A percentile compares a stretch with the other conserved stretches of the same genome.
phyloP scores from a whole-genome alignment of 2,113 vertebrate species.

The Empidonax alnorum region DNA sequence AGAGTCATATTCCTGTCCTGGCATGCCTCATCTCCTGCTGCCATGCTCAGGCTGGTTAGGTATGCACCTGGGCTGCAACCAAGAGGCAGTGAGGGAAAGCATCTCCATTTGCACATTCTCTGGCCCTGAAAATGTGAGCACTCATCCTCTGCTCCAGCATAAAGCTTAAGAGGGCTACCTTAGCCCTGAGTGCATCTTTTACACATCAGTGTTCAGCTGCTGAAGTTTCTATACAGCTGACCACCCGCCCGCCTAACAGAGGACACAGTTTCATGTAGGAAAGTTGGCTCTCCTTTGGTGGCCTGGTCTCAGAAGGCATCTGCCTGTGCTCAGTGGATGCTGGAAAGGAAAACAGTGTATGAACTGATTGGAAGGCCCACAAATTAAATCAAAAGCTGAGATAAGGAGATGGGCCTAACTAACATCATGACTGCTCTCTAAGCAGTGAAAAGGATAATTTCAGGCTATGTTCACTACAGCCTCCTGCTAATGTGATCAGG shows the following conservation, averaged over 20 bases:
- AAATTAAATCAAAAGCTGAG: background rate
- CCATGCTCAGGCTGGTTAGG: background rate
- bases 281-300: background rate
- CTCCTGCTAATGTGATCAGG: background rate
- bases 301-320: background rate
- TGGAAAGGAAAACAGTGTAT: background rate
- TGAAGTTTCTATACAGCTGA: background rate
- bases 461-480: background rate
- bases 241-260: rapidly evolving
- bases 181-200: background rate
- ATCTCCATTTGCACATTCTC: rapidly evolving
- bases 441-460: background rate
- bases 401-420: background rate
- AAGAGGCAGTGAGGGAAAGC: background rate
- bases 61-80: background rate
- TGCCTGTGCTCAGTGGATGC: rapidly evolving
- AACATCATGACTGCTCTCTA: background rate
- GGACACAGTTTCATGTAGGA: background rate
- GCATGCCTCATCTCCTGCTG: background rate
- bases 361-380: background rate
- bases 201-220: background rate
- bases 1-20: background rate
- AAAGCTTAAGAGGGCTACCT: background rate
- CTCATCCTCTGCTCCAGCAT: rapidly evolving
- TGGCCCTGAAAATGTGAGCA: background rate